Evolutionary conservation across 2,888 invertebrate genomes (phyloP), one percentile per base, ranked within the genome.

Genomic region (Lamellibrachia satsuma): DNA sequence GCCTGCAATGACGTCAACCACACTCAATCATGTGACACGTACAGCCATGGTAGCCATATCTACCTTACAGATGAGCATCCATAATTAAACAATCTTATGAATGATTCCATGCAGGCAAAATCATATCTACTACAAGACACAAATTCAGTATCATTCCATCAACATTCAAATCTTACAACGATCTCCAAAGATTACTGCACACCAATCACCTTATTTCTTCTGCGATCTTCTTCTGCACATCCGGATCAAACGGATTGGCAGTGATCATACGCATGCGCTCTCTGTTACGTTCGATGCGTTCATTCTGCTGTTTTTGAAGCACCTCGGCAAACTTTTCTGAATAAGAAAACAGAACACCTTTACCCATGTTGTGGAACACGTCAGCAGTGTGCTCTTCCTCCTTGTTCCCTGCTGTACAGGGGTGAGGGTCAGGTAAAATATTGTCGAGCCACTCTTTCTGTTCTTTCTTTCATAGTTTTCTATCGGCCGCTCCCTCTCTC

Each of bases 161-260:
- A 39, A 39, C 39, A 39, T 39, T 39, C 39, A 39, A 90, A 22
- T 90, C n/a, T 90, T 90, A 90, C 22, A 90, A 22, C n/a, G 22
- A 22, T 90, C 15, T 90, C 90, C 15, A 91, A 9, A n/a, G 9
- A 11, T 52, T 15, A 52, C 52, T 52, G 52, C 27, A n/a, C 27
- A 15, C 52, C 52, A 52, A 15, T 91, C 98, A 98, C 95, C 98
- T 97, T 94, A 99, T 99, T 97, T 99, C 99, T 96, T 99, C 99
- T 4, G 99, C 99, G 94, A 99, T 99, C 95, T 99, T 97, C 93
- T 98, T 97, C 96, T 99, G 99, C 0, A 99, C 98, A 96, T 99
- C 99, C 0, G 98, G 98, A 97, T 99, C 99, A 96, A 99, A 99
- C 0, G 99, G 99, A 97, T 99, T 98, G 0, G 99, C 98, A 95